Evolutionary conservation across 2,113 vertebrate genomes (phyloP).

Genomic region (Lepus europaeus): DNA sequence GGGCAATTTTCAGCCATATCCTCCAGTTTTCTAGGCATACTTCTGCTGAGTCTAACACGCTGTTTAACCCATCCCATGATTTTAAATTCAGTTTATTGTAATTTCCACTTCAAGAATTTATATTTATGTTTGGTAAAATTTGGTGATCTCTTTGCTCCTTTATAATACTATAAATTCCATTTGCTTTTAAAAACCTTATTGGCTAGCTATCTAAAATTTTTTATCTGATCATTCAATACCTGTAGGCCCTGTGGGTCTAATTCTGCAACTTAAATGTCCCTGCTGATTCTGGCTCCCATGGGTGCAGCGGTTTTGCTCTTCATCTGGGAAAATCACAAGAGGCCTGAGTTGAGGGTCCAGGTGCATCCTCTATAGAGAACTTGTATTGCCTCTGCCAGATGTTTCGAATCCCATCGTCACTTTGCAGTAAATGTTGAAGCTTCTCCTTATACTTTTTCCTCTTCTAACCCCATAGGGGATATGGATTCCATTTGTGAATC

Average conservation of each 20-base stretch:
- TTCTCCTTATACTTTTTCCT: background rate
- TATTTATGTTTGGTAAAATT: background rate
- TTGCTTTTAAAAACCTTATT: background rate
- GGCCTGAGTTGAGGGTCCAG: background rate
- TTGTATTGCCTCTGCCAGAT: background rate
- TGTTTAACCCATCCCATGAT: background rate
- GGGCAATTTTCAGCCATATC: background rate
- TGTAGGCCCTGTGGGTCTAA: background rate
- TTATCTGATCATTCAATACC: background rate
- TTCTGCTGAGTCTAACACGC: background rate
- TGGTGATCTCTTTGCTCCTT: conserved; percentile 33
- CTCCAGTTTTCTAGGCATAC: background rate
- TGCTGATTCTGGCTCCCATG: background rate
- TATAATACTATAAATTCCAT: background rate
- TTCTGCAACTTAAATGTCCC: background rate
- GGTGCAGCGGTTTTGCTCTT: background rate
- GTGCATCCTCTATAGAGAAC: background rate
- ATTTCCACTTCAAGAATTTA: conserved; percentile 27
- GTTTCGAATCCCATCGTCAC: background rate
- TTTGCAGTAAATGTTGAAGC: background rate
- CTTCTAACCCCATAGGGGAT: background rate
- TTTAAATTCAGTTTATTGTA: conserved; percentile 22
- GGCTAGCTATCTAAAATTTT: conserved; percentile 9
- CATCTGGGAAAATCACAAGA: background rate
- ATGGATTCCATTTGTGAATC: background rate